Conservation (phyloP, 2,797 vertebrate species). For the Anguilla megastoma region DNA sequence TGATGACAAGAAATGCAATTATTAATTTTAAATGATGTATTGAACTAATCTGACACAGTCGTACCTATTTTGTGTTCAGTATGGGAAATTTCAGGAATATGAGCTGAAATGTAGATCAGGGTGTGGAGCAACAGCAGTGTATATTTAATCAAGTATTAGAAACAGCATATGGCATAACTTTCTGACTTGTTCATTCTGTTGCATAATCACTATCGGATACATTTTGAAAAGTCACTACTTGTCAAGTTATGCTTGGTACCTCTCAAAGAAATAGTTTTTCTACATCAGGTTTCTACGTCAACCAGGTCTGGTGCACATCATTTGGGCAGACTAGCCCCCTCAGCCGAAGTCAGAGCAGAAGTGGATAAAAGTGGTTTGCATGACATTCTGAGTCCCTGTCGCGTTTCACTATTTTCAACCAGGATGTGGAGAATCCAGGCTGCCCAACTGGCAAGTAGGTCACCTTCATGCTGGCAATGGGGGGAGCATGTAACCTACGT, state of each 20-base stretch:
- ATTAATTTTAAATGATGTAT: no score
- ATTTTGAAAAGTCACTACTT: constrained; percentile 1
- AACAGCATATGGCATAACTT: no score
- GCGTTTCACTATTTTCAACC: not conserved
- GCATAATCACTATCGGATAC: not conserved
- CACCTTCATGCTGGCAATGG: not conserved
- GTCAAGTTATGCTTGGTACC: not conserved
- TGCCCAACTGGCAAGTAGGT: not conserved
- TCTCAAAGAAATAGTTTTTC: not conserved
- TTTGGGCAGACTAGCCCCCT: not conserved
- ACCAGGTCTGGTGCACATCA: not conserved
- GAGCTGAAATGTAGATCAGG: no score
- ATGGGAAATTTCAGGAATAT: no score
- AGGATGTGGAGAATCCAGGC: not conserved
- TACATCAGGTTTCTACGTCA: not conserved
- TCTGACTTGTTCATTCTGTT: not conserved
- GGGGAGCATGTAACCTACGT: not conserved
- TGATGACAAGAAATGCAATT: no score
- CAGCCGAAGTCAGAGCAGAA: not conserved
- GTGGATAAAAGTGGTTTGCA: not conserved
- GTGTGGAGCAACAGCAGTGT: no score
- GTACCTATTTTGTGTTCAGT: no score
- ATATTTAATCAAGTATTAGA: no score
- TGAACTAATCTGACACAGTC: no score
- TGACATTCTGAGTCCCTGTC: not conserved